These are phyloP conservation scores for Cyprinodon tularosa DNA, from an alignment of 2,113 vertebrate genomes.

Conservation along the genomic window DNA sequence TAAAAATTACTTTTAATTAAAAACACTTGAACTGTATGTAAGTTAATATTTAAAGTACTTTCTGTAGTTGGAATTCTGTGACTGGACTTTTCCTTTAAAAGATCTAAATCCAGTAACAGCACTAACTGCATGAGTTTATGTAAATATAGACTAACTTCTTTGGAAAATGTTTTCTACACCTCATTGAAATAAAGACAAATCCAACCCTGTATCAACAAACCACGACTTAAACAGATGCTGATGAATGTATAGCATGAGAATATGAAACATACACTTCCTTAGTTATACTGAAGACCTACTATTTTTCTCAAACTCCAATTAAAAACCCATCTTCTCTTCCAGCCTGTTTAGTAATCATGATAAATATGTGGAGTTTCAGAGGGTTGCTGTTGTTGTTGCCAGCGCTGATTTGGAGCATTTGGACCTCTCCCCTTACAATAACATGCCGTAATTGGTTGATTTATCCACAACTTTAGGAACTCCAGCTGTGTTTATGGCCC, in stretches of 20 bases:
- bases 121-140: too few species aligned
- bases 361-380: slow-evolving; percentile 61
- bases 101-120: too few species aligned
- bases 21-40: too few species aligned
- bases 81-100: too few species aligned
- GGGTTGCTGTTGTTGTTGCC: slow-evolving; percentile 31
- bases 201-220: background rate
- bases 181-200: background rate
- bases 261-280: slow-evolving; percentile 18
- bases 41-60: too few species aligned
- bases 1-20: too few species aligned
- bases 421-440: slow-evolving; percentile 64
- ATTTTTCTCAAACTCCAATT: slow-evolving; percentile 52
- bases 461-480: slow-evolving; percentile 64
- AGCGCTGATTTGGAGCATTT: slow-evolving; percentile 58
- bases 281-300: slow-evolving; percentile 13
- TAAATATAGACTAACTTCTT: background rate
- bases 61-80: too few species aligned
- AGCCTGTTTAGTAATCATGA: slow-evolving; percentile 68
- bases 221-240: background rate
- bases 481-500: slow-evolving; percentile 65
- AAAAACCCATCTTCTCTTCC: slow-evolving; percentile 58
- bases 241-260: slow-evolving; percentile 10
- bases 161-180: background rate
- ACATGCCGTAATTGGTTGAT: slow-evolving; percentile 70